A percentile compares a stretch with the other conserved stretches of the same genome.
phyloP scores from a whole-genome alignment of 2,113 vertebrate genomes.

The Macrotus californicus region DNA sequence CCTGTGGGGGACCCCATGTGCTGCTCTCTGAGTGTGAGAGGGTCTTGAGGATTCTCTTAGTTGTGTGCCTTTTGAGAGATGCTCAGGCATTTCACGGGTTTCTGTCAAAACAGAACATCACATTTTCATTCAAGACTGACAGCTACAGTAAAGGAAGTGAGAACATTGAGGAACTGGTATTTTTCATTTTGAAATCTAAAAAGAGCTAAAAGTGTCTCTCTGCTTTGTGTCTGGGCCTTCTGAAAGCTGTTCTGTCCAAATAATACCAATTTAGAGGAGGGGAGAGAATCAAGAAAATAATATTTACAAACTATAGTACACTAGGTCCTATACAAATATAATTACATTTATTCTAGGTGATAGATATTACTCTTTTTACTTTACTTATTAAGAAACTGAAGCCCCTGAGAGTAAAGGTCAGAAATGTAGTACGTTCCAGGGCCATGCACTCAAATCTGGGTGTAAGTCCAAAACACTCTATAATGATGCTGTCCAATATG shows the following conservation, averaged over 20 bases:
- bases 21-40: not conserved
- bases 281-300: not conserved
- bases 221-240: not conserved
- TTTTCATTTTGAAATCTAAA: conserved; percentile 22
- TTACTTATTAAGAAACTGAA: not conserved
- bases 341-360: not conserved
- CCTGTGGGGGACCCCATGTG: not conserved
- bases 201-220: not conserved
- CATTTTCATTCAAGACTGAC: not conserved
- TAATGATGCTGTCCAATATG: not conserved
- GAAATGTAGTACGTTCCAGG: not conserved
- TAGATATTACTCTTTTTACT: not conserved
- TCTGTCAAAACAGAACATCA: not conserved
- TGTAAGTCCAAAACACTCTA: not conserved
- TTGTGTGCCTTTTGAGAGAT: not conserved
- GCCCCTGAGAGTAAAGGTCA: not conserved
- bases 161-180: not conserved
- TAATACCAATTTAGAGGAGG: not conserved
- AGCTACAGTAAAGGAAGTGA: not conserved
- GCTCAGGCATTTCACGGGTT: not conserved
- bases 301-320: not conserved
- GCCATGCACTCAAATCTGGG: not conserved
- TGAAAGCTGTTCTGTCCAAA: not conserved
- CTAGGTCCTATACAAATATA: not conserved
- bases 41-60: not conserved